A percentile compares a stretch with the other conserved stretches of the same genome.
Evolutionary conservation across 1,140 invertebrate genomes (phyloP).

Genomic region (Diachasma alloeum): DNA sequence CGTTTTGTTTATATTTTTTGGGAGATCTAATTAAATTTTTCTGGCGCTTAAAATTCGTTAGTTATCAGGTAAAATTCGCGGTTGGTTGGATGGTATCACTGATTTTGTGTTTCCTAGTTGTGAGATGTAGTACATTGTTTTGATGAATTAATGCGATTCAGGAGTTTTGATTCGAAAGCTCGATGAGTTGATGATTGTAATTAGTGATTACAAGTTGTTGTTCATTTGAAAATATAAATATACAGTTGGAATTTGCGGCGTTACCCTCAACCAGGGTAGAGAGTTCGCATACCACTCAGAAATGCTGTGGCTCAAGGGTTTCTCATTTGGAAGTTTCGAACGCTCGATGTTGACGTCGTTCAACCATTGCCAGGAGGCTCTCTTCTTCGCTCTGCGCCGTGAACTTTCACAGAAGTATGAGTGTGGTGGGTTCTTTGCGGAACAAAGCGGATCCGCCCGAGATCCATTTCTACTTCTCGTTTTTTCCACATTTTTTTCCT

Average conservation of each 20-base stretch:
- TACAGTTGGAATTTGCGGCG: neutral
- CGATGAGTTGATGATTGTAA: no score
- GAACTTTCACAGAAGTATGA: neutral
- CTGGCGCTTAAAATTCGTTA: no score
- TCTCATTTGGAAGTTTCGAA: slow-evolving; percentile 1
- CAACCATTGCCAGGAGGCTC: neutral
- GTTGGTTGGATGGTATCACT: no score
- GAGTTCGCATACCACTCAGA: neutral
- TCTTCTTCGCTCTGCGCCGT: neutral
- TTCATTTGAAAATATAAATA: no score
- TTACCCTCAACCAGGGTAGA: neutral
- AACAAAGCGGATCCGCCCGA: neutral
- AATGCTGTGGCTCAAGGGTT: neutral
- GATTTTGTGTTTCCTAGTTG: no score
- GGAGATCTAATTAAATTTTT: no score
- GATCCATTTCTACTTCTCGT: neutral
- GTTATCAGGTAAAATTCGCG: no score
- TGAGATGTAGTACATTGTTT: no score
- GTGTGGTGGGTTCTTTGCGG: neutral
- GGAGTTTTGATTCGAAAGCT: no score
- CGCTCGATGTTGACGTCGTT: neutral
- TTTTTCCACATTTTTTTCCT: neutral
- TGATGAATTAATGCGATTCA: no score
- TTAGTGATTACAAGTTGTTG: no score
- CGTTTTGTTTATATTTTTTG: no score